A percentile compares a stretch with the other conserved stretches of the same genome.
Evolutionary conservation across 23 tunicate genomes (phyloP).

Genomic region (Halocynthia aurantium): DNA sequence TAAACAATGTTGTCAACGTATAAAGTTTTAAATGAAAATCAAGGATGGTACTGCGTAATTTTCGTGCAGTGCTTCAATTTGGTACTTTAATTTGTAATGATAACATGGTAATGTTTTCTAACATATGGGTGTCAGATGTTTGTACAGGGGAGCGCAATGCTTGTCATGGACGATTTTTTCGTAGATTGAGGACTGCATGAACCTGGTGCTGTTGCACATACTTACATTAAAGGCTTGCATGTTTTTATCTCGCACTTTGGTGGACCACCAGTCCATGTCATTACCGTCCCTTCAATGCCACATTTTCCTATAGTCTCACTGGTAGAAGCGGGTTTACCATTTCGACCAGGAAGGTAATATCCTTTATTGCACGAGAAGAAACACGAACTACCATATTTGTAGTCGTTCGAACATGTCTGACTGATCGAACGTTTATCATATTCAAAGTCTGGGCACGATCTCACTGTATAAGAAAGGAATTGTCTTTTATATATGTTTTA

Average conservation of each 20-base stretch:
- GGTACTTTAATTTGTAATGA: too few species aligned
- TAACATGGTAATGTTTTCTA: too few species aligned
- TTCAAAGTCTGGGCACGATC: constrained; percentile 21
- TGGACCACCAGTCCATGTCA: constrained; percentile 7
- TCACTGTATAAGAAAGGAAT: constrained; percentile 2
- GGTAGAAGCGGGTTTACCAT: neutral
- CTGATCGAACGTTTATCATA: constrained; percentile 4
- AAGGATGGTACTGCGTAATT: too few species aligned
- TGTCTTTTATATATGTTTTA: too few species aligned
- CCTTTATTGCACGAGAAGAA: constrained; percentile 16
- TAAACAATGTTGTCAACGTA: too few species aligned
- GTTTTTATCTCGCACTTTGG: constrained; percentile 15
- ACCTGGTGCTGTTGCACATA: neutral
- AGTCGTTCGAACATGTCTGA: constrained; percentile 4
- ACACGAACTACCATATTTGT: constrained; percentile 20
- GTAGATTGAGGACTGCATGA: neutral
- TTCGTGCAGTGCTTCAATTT: too few species aligned
- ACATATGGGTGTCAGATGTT: too few species aligned
- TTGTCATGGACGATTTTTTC: too few species aligned
- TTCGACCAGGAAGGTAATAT: neutral
- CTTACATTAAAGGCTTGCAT: constrained; percentile 13
- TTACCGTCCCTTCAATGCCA: constrained; percentile 4
- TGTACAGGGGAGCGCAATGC: too few species aligned
- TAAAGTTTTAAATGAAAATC: too few species aligned
- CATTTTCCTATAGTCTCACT: constrained; percentile 1